Evolutionary conservation across 2,797 vertebrate genomes (phyloP).

Genomic region (Sitta carolinensis): DNA sequence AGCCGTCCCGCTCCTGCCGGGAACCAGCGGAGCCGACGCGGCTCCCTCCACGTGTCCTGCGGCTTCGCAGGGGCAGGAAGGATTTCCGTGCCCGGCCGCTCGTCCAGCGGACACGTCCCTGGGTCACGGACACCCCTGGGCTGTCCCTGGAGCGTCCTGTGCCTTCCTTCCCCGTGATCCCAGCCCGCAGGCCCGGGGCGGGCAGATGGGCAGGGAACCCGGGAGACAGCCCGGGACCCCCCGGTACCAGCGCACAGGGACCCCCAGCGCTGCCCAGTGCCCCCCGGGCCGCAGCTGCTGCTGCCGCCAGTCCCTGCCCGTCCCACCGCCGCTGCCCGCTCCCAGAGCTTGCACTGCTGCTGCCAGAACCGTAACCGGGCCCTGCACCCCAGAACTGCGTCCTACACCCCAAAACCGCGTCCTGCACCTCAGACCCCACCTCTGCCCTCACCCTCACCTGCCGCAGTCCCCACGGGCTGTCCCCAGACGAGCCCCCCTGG

Average conservation of each 20-base stretch:
- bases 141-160: not conserved
- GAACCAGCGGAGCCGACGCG: not conserved
- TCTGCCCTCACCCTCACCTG: no score
- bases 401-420: accelerated
- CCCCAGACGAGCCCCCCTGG: not conserved
- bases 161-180: accelerated
- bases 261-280: accelerated
- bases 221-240: no score
- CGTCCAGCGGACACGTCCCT: not conserved
- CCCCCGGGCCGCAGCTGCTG: accelerated
- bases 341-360: not conserved
- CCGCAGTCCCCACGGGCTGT: not conserved
- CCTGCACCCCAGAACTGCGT: not conserved
- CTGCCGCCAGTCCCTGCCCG: not conserved
- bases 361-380: not conserved
- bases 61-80: not conserved
- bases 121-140: not conserved
- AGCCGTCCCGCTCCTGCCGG: not conserved
- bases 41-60: not conserved
- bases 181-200: not conserved
- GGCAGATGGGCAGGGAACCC: not conserved
- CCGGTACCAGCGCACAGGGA: not conserved
- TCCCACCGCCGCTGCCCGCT: not conserved
- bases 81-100: not conserved
- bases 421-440: not conserved